phyloP scores from a whole-genome alignment of 2,888 invertebrate species.

The Torymus tubicola region DNA sequence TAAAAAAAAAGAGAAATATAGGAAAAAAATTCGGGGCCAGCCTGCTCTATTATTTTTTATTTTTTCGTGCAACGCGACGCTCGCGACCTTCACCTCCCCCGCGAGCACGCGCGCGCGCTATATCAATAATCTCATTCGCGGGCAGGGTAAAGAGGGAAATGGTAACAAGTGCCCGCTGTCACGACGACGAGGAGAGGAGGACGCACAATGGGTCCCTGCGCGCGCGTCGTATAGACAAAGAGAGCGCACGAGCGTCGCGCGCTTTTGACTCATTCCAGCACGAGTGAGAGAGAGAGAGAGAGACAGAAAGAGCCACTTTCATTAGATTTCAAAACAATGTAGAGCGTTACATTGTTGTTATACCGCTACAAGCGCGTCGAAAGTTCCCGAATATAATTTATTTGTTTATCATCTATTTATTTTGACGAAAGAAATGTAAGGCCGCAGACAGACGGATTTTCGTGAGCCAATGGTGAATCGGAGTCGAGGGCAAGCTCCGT shows the following conservation, averaged over 20 bases:
- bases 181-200: conserved; percentile 1
- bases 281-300: neutral
- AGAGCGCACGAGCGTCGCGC: neutral
- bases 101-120: neutral
- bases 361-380: no score
- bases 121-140: conserved; percentile 29
- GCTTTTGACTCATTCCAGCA: conserved; percentile 1
- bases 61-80: neutral
- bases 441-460: no score
- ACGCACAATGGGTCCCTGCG: conserved; percentile 13
- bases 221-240: conserved; percentile 11
- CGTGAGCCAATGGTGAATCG: no score
- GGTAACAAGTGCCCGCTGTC: conserved; percentile 48
- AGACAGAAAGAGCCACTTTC: no score
- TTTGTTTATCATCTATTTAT: no score
- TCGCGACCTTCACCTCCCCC: no score
- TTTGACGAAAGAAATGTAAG: no score
- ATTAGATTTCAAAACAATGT: no score
- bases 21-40: no score
- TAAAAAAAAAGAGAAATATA: neutral
- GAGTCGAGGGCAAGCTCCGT: no score
- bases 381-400: no score
- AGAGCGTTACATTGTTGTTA: no score
- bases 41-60: neutral
- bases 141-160: neutral